Evolutionary conservation across 2,113 vertebrate species (phyloP).

Genomic region (Brachyistius frenatus): DNA sequence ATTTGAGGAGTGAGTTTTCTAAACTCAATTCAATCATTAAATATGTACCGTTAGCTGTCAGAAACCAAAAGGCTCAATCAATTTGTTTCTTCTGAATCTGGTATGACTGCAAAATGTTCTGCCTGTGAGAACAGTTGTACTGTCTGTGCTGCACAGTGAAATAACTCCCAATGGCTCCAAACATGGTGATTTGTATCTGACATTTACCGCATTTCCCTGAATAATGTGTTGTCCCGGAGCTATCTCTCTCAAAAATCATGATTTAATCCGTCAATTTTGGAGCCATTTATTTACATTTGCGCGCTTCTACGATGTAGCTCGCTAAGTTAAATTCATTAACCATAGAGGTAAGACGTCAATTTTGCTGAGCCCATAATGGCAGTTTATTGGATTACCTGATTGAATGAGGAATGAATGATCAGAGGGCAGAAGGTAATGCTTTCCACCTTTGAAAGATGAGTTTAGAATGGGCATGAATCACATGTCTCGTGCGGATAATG

Average conservation of each 20-base stretch:
- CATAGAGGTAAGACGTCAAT: constrained; percentile 57
- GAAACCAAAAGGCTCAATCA: neutral
- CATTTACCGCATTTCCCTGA: constrained; percentile 60
- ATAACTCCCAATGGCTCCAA: constrained; percentile 22
- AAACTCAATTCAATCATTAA: too few species aligned
- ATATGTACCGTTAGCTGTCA: too few species aligned
- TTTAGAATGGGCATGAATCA: constrained; percentile 50
- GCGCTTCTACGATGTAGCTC: constrained; percentile 2
- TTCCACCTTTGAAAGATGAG: constrained; percentile 66
- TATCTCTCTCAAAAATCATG: constrained; percentile 31
- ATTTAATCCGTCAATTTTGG: constrained; percentile 46
- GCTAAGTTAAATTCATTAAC: constrained; percentile 58
- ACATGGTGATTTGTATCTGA: constrained; percentile 51
- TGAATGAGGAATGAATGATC: constrained; percentile 70
- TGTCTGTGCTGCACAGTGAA: constrained; percentile 10
- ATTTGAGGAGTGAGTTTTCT: too few species aligned
- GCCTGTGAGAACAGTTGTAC: constrained; percentile 7
- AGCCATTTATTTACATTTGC: constrained; percentile 62
- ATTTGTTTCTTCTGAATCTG: constrained; percentile 3
- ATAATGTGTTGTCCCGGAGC: constrained; percentile 43
- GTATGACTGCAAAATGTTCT: constrained; percentile 1
- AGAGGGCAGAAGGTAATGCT: constrained; percentile 38
- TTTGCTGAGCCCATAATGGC: constrained; percentile 51
- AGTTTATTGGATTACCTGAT: constrained; percentile 78
- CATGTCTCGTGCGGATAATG: constrained; percentile 33